Conservation (phyloP, 2,888 invertebrate genomes). For the Drosophila vallismaia region DNA sequence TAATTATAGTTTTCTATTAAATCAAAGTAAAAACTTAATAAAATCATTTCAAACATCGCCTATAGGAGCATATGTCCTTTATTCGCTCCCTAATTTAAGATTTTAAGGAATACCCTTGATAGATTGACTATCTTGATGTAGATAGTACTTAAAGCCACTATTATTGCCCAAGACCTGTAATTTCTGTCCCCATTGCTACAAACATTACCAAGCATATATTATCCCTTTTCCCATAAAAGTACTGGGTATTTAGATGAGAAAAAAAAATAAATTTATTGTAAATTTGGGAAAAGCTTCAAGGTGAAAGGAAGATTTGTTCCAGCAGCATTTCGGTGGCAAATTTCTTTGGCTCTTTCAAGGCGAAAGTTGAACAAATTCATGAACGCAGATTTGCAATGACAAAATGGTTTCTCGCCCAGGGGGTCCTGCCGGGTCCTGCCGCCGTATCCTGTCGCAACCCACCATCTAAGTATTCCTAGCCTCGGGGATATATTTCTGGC, state of each 20-base stretch:
- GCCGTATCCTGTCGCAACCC: background rate
- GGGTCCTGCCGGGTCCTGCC: background rate
- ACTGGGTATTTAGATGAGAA: background rate
- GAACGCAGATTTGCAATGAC: conserved; percentile 67
- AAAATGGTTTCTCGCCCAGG: conserved; percentile 54
- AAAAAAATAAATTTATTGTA: conserved; percentile 11
- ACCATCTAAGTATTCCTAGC: conserved; percentile 5
- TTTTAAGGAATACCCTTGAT: too few relatives aligned
- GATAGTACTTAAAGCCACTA: too few relatives aligned
- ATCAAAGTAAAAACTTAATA: too few relatives aligned
- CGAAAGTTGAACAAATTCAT: conserved; percentile 32
- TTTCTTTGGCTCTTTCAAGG: background rate
- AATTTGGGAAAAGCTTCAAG: conserved; percentile 11
- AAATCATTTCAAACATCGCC: too few relatives aligned
- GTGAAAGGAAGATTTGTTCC: background rate
- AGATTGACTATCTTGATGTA: too few relatives aligned
- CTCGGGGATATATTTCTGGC: background rate
- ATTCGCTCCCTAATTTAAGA: too few relatives aligned
- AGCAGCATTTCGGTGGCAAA: background rate
- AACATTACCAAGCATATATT: too few relatives aligned
- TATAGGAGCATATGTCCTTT: too few relatives aligned
- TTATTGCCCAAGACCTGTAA: too few relatives aligned
- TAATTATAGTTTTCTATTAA: too few relatives aligned
- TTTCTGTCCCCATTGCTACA: too few relatives aligned
- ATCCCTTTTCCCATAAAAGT: background rate